Percentiles rank a stretch among this genome's conserved stretches.
Evolutionary conservation across 2,797 vertebrate genomes (phyloP).

Genomic region (Halcyon chelicuti): DNA sequence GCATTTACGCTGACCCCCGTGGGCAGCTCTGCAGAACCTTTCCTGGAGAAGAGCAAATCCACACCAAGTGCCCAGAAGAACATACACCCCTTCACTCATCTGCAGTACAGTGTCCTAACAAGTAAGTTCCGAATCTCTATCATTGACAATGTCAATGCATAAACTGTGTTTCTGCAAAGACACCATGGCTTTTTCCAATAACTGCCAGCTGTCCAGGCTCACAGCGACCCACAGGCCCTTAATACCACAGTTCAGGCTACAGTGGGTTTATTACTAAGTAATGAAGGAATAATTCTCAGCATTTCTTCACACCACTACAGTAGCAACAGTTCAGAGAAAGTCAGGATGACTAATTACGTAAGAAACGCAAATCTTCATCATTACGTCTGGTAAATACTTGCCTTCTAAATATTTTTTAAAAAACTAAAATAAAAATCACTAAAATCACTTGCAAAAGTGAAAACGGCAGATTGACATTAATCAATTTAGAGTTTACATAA

Average conservation of each 20-base stretch:
- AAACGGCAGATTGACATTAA: background rate
- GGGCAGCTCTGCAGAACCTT: background rate
- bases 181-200: background rate
- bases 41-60: background rate
- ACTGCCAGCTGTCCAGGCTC: background rate
- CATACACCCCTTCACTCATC: background rate
- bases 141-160: background rate
- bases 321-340: background rate
- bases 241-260: background rate
- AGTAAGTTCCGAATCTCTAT: background rate
- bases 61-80: background rate
- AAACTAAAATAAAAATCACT: no score
- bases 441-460: background rate
- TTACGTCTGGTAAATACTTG: background rate
- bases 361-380: background rate
- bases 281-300: background rate
- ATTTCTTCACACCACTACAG: background rate
- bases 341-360: background rate
- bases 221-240: background rate
- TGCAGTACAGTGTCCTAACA: background rate
- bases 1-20: background rate
- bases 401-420: background rate
- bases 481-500: background rate
- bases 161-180: background rate
- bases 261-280: background rate